Evolutionary conservation across 37 sponge, comb jelly and placozoan genomes (phyloP).

Genomic region (Halichondria panicea): DNA sequence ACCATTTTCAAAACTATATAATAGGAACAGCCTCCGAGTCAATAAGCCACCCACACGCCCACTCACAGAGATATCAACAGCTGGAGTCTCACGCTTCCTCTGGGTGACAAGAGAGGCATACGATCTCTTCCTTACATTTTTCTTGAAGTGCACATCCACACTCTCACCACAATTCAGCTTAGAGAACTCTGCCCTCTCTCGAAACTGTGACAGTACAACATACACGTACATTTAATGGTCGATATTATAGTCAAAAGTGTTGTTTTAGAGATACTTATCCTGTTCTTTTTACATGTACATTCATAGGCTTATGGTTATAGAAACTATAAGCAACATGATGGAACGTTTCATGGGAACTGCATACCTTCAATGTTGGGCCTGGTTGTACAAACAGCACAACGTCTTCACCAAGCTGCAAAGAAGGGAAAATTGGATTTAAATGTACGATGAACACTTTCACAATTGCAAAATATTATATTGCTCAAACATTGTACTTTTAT

Average conservation of each 20-base stretch:
- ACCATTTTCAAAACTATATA: too few relatives aligned
- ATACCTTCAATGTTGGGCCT: slow-evolving; percentile 35
- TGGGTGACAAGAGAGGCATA: slow-evolving; percentile 39
- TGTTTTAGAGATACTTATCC: too few relatives aligned
- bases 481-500: not conserved
- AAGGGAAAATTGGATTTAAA: not conserved
- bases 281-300: too few relatives aligned
- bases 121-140: slow-evolving; percentile 3
- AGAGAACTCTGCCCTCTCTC: not conserved
- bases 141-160: slow-evolving; percentile 17
- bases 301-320: too few relatives aligned
- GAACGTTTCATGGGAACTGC: not conserved
- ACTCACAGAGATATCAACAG: slow-evolving; percentile 36
- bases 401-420: slow-evolving; percentile 30
- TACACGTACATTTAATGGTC: not conserved
- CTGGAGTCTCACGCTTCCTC: not conserved
- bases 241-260: too few relatives aligned
- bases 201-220: not conserved
- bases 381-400: slow-evolving; percentile 25
- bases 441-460: not conserved
- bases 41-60: too few relatives aligned
- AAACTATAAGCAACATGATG: not conserved
- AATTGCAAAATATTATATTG: not conserved
- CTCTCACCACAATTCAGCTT: slow-evolving; percentile 11
- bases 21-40: too few relatives aligned